Evolutionary conservation across 2,113 vertebrate species (phyloP), one percentile per base, ranked within the genome.

Genomic region (Dolichallabes microphthalmus): DNA sequence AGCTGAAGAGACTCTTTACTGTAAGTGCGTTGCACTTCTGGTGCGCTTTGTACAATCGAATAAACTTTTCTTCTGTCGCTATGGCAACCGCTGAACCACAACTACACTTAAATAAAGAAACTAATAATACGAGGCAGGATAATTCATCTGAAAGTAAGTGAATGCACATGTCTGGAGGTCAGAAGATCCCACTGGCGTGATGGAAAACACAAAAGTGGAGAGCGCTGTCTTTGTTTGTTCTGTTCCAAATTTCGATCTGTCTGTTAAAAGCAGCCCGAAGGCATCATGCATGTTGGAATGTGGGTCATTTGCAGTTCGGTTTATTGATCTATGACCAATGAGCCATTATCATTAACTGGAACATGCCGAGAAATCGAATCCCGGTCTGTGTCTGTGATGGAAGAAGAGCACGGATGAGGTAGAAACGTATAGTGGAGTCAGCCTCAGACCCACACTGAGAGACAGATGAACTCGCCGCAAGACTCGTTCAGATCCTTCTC

Each of bases 401-500:
- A 15, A n/a, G 39, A 75, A 52, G 45, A 52, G 22, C 15, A 20
- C n/a, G 52, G 52, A 17, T 30, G 50, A 76, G 74, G 27, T 77
- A 20, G 57, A 77, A 32, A 57, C 17, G 1, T 76, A 50, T 17
- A 20, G 3, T 63, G 82, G 15, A 9, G 19, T 53, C 58, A 27
- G 82, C 3, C 50, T 63, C 82, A 76, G 45, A 32, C 57, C 17
- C 82, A 76, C 39, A 76, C 71, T 53, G 82, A 84, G 82, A 76
- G 71, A 52, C 39, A 64, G 71, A 76, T 64, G 58, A 84, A 84
- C 58, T 64, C 58, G 27, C 69, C 69, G 50, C 69, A 75, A 39
- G 82, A 11, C 39, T 50, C 57, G 10, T 45, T 63, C 22, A 20
- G 7, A 58, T 25, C 10, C n/a, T 74, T 52, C 71, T 63, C 71